Conservation (phyloP, 1,140 invertebrate genomes). For the Platyura marginata region DNA sequence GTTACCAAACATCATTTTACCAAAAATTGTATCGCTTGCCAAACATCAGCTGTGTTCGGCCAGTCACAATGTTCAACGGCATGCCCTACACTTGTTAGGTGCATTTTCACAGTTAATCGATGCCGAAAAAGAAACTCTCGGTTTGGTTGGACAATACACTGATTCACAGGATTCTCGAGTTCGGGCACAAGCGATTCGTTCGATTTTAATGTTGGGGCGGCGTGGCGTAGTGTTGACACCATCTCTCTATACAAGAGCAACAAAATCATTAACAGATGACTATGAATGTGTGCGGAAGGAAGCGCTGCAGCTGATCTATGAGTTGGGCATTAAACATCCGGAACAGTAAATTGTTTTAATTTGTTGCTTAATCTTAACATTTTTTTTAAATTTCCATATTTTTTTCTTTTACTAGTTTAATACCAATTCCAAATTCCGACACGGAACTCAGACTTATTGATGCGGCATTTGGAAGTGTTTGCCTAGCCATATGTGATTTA, state of each 20-base stretch:
- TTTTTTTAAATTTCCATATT: conserved; percentile 1
- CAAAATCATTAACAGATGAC: conserved; percentile 72
- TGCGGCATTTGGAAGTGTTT: conserved; percentile 92
- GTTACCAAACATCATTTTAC: conserved; percentile 14
- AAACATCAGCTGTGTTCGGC: conserved; percentile 50
- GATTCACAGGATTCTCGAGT: conserved; percentile 81
- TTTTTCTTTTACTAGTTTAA: conserved; percentile 29
- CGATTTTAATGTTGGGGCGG: conserved; percentile 64
- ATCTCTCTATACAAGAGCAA: conserved; percentile 63
- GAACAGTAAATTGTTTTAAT: conserved; percentile 44
- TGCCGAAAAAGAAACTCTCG: conserved; percentile 34
- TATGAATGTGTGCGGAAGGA: conserved; percentile 83
- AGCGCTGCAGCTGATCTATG: conserved; percentile 68
- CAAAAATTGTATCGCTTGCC: conserved; percentile 23
- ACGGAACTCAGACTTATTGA: conserved; percentile 74
- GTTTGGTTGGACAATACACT: conserved; percentile 59
- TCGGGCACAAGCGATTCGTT: conserved; percentile 66
- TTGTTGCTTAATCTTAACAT: background rate
- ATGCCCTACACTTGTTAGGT: conserved; percentile 57
- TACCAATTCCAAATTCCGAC: conserved; percentile 44
- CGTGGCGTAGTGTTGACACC: conserved; percentile 59
- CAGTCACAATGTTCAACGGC: conserved; percentile 58
- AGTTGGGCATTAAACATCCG: conserved; percentile 69
- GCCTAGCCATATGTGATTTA: conserved; percentile 84
- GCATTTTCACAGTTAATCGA: conserved; percentile 28